Evolutionary conservation across 1,140 invertebrate genomes (phyloP).

Genomic region (Micrasema longulum): DNA sequence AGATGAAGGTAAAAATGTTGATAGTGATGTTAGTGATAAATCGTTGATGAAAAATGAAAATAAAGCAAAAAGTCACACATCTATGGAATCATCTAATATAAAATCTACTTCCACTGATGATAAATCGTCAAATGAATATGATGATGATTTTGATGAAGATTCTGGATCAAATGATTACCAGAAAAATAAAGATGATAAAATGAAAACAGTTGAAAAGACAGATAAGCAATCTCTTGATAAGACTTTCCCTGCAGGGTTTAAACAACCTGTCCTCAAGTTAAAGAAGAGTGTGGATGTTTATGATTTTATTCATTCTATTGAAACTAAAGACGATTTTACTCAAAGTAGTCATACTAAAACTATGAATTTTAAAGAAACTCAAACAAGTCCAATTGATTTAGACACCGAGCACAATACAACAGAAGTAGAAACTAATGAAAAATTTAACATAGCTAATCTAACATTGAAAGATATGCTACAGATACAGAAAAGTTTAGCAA

Average conservation of each 20-base stretch:
- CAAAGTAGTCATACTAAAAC: conserved; percentile 57
- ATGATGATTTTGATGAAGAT: conserved; percentile 65
- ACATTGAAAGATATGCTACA: conserved; percentile 36
- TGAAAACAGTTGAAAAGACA: too few relatives aligned
- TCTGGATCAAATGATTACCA: conserved; percentile 23
- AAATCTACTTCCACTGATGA: conserved; percentile 48
- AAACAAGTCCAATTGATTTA: conserved; percentile 42
- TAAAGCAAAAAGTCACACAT: conserved; percentile 38
- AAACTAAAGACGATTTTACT: conserved; percentile 62
- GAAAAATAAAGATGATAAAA: conserved; percentile 45
- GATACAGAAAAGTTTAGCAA: conserved; percentile 38
- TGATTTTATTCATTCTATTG: conserved; percentile 63
- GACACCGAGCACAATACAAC: conserved; percentile 9
- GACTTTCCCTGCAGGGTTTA: not conserved
- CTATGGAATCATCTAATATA: conserved; percentile 19
- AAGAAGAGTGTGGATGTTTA: conserved; percentile 63
- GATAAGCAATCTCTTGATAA: too few relatives aligned
- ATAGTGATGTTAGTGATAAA: conserved; percentile 1
- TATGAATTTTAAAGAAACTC: conserved; percentile 44
- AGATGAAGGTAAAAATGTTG: not conserved
- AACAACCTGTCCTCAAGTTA: conserved; percentile 57
- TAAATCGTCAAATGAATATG: conserved; percentile 59
- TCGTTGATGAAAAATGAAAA: conserved; percentile 5
- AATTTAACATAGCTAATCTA: conserved; percentile 29
- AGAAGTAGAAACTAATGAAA: conserved; percentile 20